phyloP scores from a whole-genome alignment of 2,888 invertebrate species.

The Creontiades dilutus region DNA sequence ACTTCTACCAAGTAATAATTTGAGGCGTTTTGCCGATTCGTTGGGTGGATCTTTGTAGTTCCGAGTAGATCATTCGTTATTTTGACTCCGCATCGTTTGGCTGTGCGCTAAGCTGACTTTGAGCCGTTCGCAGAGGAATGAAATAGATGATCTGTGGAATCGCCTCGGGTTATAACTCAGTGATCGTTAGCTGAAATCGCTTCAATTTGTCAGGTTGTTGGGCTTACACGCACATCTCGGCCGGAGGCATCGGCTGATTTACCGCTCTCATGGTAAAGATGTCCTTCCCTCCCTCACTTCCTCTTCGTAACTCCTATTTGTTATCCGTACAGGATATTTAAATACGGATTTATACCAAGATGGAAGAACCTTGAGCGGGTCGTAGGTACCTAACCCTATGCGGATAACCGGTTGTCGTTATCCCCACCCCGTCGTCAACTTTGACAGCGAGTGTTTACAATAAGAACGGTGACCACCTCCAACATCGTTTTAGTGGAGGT shows the following conservation, averaged over 20 bases:
- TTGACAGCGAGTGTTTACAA: neutral
- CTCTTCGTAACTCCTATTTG: neutral
- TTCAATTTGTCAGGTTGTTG: neutral
- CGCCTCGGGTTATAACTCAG: neutral
- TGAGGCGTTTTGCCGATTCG: no score
- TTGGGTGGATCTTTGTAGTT: no score
- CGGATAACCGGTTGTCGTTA: constrained; percentile 5
- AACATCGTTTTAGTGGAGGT: neutral
- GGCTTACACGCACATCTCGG: neutral
- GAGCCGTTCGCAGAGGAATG: no score
- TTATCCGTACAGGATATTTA: neutral
- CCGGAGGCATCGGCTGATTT: neutral
- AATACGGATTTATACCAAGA: neutral
- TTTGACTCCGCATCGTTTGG: no score
- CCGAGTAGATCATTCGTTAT: no score
- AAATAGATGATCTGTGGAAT: neutral
- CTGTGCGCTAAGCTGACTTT: neutral
- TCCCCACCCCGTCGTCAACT: neutral
- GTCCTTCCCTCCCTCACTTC: neutral
- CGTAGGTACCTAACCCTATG: neutral
- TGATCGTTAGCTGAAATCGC: constrained; percentile 3
- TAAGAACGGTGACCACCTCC: neutral
- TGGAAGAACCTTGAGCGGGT: constrained; percentile 2
- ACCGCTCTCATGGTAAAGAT: neutral
- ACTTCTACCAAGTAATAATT: no score